Percentiles rank a stretch among this genome's conserved stretches.
Conservation (phyloP, 2,888 invertebrate species). For the Cataglyphis livida region DNA sequence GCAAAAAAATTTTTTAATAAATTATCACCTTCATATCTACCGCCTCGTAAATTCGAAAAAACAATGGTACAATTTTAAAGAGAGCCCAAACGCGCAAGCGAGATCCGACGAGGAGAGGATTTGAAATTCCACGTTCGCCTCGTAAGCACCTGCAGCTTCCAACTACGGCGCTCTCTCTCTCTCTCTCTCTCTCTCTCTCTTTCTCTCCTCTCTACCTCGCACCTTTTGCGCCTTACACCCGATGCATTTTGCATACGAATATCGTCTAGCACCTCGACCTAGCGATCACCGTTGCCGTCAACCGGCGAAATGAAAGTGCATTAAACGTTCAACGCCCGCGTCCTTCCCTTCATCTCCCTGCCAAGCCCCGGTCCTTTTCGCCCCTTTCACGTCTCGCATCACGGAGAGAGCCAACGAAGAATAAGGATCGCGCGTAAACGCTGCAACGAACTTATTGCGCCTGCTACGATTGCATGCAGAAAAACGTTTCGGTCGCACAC, state of each 20-base stretch:
- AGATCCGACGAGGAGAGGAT: conserved; percentile 21
- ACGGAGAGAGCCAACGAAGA: conserved; percentile 13
- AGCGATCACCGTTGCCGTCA: conserved; percentile 39
- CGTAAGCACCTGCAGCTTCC: conserved; percentile 47
- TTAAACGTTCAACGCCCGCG: conserved; percentile 58
- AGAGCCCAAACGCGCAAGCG: conserved; percentile 1
- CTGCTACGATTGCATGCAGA: conserved; percentile 43
- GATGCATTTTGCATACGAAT: conserved; percentile 72
- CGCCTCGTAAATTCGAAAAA: conserved; percentile 23
- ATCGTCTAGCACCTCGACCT: conserved; percentile 47
- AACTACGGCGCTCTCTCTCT: background rate
- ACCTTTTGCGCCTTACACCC: conserved; percentile 46
- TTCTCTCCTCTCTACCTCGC: conserved; percentile 32
- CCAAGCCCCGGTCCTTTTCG: background rate
- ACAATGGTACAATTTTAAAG: conserved; percentile 39
- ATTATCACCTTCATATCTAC: conserved; percentile 35
- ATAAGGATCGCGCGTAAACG: conserved; percentile 55
- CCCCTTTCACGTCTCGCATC: background rate
- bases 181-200: background rate
- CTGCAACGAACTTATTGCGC: conserved; percentile 48
- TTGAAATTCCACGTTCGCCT: conserved; percentile 53
- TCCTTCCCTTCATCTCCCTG: background rate
- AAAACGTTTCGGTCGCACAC: conserved; percentile 36
- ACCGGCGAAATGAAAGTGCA: conserved; percentile 69
- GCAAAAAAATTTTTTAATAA: conserved; percentile 16